Conservation (phyloP, 2,797 vertebrate species). For the Oreochromis mossambicus region DNA sequence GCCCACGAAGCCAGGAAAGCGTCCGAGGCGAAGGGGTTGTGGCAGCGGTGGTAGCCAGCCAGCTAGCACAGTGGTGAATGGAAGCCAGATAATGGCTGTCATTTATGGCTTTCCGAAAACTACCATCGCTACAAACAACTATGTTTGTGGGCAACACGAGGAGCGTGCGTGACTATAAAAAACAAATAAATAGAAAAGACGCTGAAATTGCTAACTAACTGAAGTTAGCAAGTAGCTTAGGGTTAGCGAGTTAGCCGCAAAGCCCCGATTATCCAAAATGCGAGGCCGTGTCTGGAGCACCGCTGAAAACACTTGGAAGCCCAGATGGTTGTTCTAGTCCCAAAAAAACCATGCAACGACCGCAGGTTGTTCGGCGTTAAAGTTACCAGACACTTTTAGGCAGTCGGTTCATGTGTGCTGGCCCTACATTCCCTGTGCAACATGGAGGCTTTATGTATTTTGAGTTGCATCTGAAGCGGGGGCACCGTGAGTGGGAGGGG, state of each 20-base stretch:
- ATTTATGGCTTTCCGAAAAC: slow-evolving; percentile 58
- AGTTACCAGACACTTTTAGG: slow-evolving; percentile 18
- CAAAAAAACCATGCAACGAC: background rate
- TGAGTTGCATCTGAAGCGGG: slow-evolving; percentile 72
- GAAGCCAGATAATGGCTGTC: slow-evolving; percentile 48
- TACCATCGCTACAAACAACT: slow-evolving; percentile 26
- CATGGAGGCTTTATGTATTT: slow-evolving; percentile 79
- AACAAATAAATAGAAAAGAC: background rate
- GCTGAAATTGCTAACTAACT: slow-evolving; percentile 29
- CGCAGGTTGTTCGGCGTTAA: background rate
- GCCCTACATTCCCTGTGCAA: slow-evolving; percentile 65
- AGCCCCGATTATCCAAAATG: slow-evolving; percentile 38
- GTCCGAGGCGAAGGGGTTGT: slow-evolving; percentile 47
- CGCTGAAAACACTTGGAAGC: slow-evolving; percentile 36
- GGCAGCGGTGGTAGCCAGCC: slow-evolving; percentile 61
- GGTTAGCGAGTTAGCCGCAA: slow-evolving; percentile 51
- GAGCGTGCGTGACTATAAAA: background rate
- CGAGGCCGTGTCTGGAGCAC: slow-evolving; percentile 37
- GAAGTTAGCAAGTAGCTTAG: slow-evolving; percentile 52
- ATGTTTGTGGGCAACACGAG: background rate
- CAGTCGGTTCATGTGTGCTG: slow-evolving; percentile 26
- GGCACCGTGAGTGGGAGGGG: slow-evolving; percentile 67
- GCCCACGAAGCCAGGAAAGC: slow-evolving; percentile 54
- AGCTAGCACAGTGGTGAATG: slow-evolving; percentile 56
- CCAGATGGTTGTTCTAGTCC: background rate